Evolutionary conservation across 2,797 vertebrate genomes (phyloP).

Genomic region (Hirundo rustica): DNA sequence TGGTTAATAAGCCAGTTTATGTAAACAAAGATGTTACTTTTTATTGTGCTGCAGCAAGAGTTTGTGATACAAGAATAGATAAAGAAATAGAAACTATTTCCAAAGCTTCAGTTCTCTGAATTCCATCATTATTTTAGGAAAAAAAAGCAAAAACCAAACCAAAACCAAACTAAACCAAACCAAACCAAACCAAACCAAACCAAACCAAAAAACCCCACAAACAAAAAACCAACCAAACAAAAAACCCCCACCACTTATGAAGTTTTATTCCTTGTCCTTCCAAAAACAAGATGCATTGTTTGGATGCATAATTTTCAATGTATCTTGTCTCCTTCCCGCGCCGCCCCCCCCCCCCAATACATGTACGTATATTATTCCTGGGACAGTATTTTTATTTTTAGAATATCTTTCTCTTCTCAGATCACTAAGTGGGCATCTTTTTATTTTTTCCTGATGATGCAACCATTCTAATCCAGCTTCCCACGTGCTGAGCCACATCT

Average conservation of each 20-base stretch:
- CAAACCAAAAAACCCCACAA: too few species aligned
- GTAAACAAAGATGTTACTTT: background rate
- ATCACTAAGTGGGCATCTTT: background rate
- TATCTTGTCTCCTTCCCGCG: too few species aligned
- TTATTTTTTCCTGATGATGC: background rate
- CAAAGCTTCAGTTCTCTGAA: background rate
- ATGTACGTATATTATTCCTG: background rate
- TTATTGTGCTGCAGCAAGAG: background rate
- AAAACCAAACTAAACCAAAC: too few species aligned
- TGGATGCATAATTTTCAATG: background rate
- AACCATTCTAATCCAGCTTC: background rate
- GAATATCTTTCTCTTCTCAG: background rate
- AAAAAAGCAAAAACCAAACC: background rate
- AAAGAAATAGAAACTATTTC: background rate
- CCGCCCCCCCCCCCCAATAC: rapidly evolving
- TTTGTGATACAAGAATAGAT: background rate
- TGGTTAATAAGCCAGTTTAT: background rate
- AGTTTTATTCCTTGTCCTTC: background rate
- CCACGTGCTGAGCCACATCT: background rate
- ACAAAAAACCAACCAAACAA: too few species aligned
- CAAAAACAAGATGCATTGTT: background rate
- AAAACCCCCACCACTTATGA: too few species aligned
- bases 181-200: too few species aligned
- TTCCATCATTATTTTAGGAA: background rate
- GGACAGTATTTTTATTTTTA: background rate